phyloP scores from a whole-genome alignment of 2,113 vertebrate genomes.

The Scartelaos histophorus region DNA sequence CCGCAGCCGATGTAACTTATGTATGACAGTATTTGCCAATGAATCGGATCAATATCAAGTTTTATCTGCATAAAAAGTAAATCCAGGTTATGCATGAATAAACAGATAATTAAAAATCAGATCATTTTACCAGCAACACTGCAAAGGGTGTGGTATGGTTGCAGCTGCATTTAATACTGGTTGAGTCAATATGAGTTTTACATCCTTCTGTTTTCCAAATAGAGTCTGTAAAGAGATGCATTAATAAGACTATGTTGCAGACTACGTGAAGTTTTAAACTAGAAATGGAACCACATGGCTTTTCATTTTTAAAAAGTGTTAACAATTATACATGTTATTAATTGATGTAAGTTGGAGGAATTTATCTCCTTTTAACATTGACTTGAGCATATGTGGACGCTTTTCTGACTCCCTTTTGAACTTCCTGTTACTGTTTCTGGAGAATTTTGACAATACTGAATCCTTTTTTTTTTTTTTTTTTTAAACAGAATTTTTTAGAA shows the following conservation, averaged over 20 bases:
- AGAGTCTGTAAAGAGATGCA: not conserved
- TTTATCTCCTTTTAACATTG: too few species aligned
- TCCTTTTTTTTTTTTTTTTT: not conserved
- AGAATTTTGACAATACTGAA: not conserved
- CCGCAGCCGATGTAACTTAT: constrained; percentile 70
- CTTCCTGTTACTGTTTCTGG: too few species aligned
- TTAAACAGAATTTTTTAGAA: not conserved
- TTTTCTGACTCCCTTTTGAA: too few species aligned
- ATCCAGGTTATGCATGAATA: not conserved
- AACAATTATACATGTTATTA: too few species aligned
- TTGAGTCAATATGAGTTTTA: not conserved
- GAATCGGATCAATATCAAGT: not conserved
- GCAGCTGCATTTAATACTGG: constrained; percentile 46
- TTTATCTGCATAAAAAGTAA: constrained; percentile 33
- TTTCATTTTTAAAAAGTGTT: too few species aligned
- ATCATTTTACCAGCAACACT: constrained; percentile 64
- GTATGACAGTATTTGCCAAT: constrained; percentile 67
- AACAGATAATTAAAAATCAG: not conserved
- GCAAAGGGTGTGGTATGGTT: constrained; percentile 69
- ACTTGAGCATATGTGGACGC: too few species aligned
- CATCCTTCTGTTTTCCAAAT: constrained; percentile 54
- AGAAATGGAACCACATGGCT: not conserved
- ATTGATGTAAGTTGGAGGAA: too few species aligned
- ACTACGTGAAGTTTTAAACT: not conserved
- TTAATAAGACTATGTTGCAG: not conserved